A percentile compares a stretch with the other conserved stretches of the same genome.
Evolutionary conservation across 2,888 invertebrate species (phyloP).

Genomic region (Sphaerophoria rueppellii): DNA sequence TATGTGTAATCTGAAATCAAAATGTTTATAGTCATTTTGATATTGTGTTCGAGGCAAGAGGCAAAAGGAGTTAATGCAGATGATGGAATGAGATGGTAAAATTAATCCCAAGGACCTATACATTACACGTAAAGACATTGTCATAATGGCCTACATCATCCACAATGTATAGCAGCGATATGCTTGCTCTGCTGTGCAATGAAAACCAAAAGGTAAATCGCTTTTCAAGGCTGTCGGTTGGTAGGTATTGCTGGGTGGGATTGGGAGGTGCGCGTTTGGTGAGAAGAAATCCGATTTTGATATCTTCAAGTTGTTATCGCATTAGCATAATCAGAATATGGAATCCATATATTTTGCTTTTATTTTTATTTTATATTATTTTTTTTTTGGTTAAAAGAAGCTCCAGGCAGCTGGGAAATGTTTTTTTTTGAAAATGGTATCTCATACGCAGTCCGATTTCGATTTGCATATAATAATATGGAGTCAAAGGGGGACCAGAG

Average conservation of each 20-base stretch:
- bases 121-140: slow-evolving; percentile 58
- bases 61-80: not conserved
- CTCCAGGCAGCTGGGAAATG: slow-evolving; percentile 49
- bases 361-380: slow-evolving; percentile 6
- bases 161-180: not conserved
- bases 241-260: not conserved
- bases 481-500: slow-evolving; percentile 42
- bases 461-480: slow-evolving; percentile 3
- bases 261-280: not conserved
- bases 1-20: slow-evolving; percentile 71
- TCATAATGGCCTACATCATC: slow-evolving; percentile 50
- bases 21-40: slow-evolving; percentile 68
- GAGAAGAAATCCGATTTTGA: slow-evolving; percentile 54
- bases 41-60: not conserved
- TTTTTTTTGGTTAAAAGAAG: slow-evolving; percentile 18
- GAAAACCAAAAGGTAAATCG: slow-evolving; percentile 46
- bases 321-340: slow-evolving; percentile 69
- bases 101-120: slow-evolving; percentile 61
- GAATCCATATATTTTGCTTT: slow-evolving; percentile 45
- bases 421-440: slow-evolving; percentile 24
- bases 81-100: slow-evolving; percentile 22
- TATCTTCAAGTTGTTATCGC: slow-evolving; percentile 18
- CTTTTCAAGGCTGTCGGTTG: slow-evolving; percentile 10
- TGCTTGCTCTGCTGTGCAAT: slow-evolving; percentile 28
- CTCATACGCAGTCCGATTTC: slow-evolving; percentile 6